phyloP scores from a whole-genome alignment of 2,888 invertebrate species.

The Onthophagus sagittarius region DNA sequence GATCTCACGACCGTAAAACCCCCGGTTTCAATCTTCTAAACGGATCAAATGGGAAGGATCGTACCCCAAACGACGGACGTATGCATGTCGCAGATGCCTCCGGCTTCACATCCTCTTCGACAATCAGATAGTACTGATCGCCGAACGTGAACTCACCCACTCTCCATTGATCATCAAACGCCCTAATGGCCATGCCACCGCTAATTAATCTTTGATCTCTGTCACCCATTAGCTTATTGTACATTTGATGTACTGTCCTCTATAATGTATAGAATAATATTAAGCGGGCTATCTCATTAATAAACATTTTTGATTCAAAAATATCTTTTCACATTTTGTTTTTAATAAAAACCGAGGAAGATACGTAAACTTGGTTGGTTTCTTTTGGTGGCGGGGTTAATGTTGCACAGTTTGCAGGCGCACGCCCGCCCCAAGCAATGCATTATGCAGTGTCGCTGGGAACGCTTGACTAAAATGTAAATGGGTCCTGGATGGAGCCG shows the following conservation, averaged over 20 bases:
- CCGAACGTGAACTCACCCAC: background rate
- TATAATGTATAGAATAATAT: background rate
- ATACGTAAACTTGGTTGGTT: background rate
- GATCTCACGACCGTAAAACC: background rate
- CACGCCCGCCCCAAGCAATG: background rate
- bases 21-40: background rate
- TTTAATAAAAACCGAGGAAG: no score
- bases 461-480: background rate
- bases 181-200: background rate
- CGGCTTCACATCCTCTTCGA: background rate
- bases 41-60: background rate
- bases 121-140: background rate
- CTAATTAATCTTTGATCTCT: background rate
- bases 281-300: no score
- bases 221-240: background rate
- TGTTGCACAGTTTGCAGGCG: background rate
- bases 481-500: background rate
- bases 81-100: background rate
- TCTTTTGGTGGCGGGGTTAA: background rate
- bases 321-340: no score
- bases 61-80: background rate
- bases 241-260: background rate
- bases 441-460: background rate
- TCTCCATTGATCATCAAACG: background rate
- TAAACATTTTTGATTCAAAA: no score